These are phyloP conservation scores for Acronicta aceris DNA, from an alignment of 2,888 invertebrate genomes.

Conservation along the genomic window DNA sequence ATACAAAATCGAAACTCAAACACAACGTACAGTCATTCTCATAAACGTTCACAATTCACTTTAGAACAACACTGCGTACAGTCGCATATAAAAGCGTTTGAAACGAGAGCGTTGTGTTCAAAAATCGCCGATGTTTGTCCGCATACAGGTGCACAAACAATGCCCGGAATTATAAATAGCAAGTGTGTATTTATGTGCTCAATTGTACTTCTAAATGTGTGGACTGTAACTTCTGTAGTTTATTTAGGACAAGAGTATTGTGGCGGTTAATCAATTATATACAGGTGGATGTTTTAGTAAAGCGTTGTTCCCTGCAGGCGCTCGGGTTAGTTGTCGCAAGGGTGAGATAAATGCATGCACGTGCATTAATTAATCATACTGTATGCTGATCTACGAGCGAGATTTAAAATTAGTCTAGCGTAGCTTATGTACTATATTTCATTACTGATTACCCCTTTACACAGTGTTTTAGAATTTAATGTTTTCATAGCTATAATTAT, in stretches of 20 bases:
- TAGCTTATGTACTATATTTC: slow-evolving; percentile 2
- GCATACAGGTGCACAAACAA: slow-evolving; percentile 71
- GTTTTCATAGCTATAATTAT: too few relatives aligned
- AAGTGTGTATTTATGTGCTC: slow-evolving; percentile 57
- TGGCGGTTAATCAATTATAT: slow-evolving; percentile 56
- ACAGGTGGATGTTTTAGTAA: slow-evolving; percentile 37
- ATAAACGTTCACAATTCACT: slow-evolving; percentile 36
- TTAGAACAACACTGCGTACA: slow-evolving; percentile 29
- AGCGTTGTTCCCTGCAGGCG: slow-evolving; percentile 22
- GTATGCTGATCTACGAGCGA: slow-evolving; percentile 12
- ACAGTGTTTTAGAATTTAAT: neutral
- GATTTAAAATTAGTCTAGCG: slow-evolving; percentile 11
- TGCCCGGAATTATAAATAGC: slow-evolving; percentile 62
- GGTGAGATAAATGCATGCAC: slow-evolving; percentile 31
- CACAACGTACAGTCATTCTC: slow-evolving; percentile 35
- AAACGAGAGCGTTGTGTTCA: slow-evolving; percentile 43
- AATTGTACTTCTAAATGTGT: slow-evolving; percentile 45
- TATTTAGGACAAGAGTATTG: slow-evolving; percentile 65
- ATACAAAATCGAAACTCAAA: slow-evolving; percentile 44
- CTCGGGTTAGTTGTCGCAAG: slow-evolving; percentile 20
- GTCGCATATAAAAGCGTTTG: slow-evolving; percentile 43
- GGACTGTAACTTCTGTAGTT: slow-evolving; percentile 60
- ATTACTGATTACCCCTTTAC: neutral
- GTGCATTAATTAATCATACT: slow-evolving; percentile 37
- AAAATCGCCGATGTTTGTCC: slow-evolving; percentile 61